Evolutionary conservation across 2,113 vertebrate species (phyloP).

Genomic region (Natator depressus): DNA sequence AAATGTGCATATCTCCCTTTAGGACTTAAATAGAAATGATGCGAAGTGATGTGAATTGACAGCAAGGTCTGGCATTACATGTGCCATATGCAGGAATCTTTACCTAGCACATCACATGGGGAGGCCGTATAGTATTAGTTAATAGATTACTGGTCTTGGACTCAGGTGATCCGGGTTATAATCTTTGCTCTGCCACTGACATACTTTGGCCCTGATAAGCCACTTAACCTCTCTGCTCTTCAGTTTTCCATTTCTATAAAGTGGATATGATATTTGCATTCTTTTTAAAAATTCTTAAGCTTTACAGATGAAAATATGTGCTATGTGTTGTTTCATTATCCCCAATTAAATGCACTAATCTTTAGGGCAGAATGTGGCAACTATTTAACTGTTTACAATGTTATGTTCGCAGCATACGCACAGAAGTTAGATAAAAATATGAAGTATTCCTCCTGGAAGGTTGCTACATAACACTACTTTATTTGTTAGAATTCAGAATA

Average conservation of each 20-base stretch:
- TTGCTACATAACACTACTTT: not conserved
- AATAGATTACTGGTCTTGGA: not conserved
- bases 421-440: not conserved
- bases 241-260: not conserved
- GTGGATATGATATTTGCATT: not conserved
- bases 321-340: conserved; percentile 3
- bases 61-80: conserved; percentile 23
- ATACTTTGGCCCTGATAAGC: not conserved
- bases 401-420: not conserved
- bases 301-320: not conserved
- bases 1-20: conserved; percentile 33
- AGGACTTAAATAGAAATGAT: not conserved
- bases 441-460: not conserved
- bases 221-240: not conserved
- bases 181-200: not conserved
- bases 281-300: not conserved
- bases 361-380: not conserved
- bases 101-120: not conserved
- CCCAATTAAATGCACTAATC: not conserved
- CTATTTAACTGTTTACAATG: not conserved
- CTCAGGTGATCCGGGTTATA: not conserved
- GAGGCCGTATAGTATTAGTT: not conserved
- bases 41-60: not conserved
- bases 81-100: conserved; percentile 2
- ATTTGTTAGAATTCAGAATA: not conserved